These are phyloP conservation scores for Metopolophium dirhodum DNA, from an alignment of 1,140 invertebrate species.

Conservation along the genomic window DNA sequence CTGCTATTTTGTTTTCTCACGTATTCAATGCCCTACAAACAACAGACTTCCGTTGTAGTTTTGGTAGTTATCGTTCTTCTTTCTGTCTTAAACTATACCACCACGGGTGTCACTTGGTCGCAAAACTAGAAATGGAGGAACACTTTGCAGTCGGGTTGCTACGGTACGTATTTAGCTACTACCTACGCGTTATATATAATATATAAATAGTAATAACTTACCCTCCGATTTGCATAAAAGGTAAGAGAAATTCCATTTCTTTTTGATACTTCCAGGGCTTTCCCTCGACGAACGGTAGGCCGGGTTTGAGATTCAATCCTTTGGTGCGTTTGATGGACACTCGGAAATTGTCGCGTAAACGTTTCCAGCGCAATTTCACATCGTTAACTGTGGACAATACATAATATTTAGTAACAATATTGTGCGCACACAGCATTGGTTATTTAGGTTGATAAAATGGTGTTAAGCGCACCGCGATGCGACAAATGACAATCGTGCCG, in stretches of 20 bases:
- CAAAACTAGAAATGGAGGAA: too few species aligned
- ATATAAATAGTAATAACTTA: neutral
- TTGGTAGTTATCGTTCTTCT: too few species aligned
- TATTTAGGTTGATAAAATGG: neutral
- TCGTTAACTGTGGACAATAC: slow-evolving; percentile 41
- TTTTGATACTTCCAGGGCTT: slow-evolving; percentile 50
- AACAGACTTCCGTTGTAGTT: neutral
- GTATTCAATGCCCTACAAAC: neutral
- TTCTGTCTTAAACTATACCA: too few species aligned
- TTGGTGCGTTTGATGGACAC: slow-evolving; percentile 54
- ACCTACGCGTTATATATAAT: too few species aligned
- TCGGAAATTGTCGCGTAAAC: slow-evolving; percentile 51
- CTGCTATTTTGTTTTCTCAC: neutral
- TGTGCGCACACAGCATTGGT: neutral
- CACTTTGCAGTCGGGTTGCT: too few species aligned
- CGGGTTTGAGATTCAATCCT: slow-evolving; percentile 52
- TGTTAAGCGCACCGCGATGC: neutral
- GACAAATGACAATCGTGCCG: neutral
- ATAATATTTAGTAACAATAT: neutral
- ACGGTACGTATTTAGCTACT: too few species aligned
- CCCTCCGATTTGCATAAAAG: slow-evolving; percentile 55
- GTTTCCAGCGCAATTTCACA: slow-evolving; percentile 49
- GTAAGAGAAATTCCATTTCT: slow-evolving; percentile 51
- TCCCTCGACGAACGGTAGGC: slow-evolving; percentile 45
- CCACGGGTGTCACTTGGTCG: too few species aligned